Base-by-base conservation (phyloP, 2,113 vertebrate species). In the Proteles cristata region DNA sequence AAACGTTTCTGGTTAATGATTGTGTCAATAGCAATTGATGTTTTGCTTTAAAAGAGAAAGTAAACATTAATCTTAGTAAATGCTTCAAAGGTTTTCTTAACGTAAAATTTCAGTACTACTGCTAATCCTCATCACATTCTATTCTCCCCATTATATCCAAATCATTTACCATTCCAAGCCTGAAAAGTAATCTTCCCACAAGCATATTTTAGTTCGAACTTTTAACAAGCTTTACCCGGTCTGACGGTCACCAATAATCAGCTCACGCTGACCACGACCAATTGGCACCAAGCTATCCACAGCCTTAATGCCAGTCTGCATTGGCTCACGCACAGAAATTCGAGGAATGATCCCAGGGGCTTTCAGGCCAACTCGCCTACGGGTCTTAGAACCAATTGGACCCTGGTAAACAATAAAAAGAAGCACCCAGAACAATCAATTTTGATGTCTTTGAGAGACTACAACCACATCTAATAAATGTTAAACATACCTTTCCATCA, bases 1-100 rank as follows among this genome's bases (percentile, higher is more conserved):
- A 99, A 99, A 31, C 99, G 99, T 96, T 99, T 99, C 98, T 99
- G 99, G 99, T 99, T 99, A 98, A 99, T 99, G 96, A 99, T 99
- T 14, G 99, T 99, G 97, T 99, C 99, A 39, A 99, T 99, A 91
- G 99, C 99, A 98, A 99, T 99, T 16, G 99, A 99, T 0, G 99
- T 99, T 99, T 99, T 99, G 74, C 99, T 99, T 94, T 5, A 97
- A 80, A 25, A 55, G 17, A 21, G 33, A 87, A 82, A 68, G 23
- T 12, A 53, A 92, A 73, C 9, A 43, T 23, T 83, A 91, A 63
- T 21, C 14, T 77, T 73, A 69, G 5, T 86, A 74, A 81, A 61
- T 9, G 55, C 61, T 90, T 89, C 15, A 91, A 76, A 95, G 23
- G 8, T 79, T 23, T 63, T 77, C 58, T 19, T 84, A 71, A 83